Conservation (phyloP, 53 echinoderm and acorn worm genomes). For the Pentamera pediparva region DNA sequence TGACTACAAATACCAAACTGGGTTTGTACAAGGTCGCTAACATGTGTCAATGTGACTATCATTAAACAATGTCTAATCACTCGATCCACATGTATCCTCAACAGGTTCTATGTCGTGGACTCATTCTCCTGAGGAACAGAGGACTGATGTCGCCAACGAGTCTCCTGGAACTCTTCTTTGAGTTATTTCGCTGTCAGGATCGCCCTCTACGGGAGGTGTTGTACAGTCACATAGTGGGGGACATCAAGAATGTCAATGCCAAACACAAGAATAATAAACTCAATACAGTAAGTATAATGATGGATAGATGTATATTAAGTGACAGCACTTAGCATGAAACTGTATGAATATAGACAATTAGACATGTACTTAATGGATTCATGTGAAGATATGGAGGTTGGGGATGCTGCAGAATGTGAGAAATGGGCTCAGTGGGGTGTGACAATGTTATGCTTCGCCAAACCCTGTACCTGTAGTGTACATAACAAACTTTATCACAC, state of each 20-base stretch:
- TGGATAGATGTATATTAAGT: neutral
- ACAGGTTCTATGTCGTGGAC: constrained; percentile 82
- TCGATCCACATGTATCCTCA: neutral
- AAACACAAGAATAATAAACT: constrained; percentile 88
- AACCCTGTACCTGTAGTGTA: neutral
- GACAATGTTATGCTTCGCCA: no score
- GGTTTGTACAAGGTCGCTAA: no score
- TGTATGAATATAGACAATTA: no score
- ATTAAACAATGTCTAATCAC: no score
- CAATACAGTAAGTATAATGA: constrained; percentile 66
- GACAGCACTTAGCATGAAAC: no score
- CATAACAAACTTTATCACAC: no score
- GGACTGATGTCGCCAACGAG: constrained; percentile 85
- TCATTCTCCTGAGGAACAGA: constrained; percentile 85
- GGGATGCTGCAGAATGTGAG: no score
- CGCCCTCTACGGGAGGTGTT: constrained; percentile 69
- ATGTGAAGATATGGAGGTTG: no score
- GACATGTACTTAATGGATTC: no score
- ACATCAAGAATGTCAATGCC: constrained; percentile 88
- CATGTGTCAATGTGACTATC: no score
- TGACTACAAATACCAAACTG: no score
- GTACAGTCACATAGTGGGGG: constrained; percentile 80
- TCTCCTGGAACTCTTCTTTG: constrained; percentile 91
- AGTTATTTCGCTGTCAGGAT: constrained; percentile 89
- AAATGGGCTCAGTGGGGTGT: no score